Evolutionary conservation across 2,113 vertebrate genomes (phyloP).

Genomic region (Pteropus alecto): DNA sequence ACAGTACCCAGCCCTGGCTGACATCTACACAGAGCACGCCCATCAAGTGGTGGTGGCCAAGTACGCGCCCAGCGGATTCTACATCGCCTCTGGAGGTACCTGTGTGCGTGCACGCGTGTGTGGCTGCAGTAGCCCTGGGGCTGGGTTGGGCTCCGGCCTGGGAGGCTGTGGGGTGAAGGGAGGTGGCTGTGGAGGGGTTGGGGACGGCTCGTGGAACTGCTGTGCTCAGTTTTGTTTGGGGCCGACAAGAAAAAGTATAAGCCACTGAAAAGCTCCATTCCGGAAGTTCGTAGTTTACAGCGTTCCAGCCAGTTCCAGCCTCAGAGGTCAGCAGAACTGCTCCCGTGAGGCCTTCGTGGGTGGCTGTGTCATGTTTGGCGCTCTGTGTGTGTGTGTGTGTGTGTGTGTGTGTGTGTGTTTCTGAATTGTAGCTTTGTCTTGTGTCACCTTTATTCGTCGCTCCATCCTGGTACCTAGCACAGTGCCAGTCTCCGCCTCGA

Average conservation of each 20-base stretch:
- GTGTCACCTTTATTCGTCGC: neutral
- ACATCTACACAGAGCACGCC: constrained; percentile 97
- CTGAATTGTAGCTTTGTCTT: neutral
- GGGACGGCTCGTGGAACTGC: too few relatives aligned
- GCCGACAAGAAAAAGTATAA: neutral
- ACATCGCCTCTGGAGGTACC: constrained; percentile 97
- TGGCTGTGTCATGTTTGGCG: neutral
- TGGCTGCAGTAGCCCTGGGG: neutral
- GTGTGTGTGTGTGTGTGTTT: too few relatives aligned
- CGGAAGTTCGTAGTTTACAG: neutral
- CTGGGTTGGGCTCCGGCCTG: too few relatives aligned
- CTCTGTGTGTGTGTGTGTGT: too few relatives aligned
- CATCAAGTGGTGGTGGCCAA: constrained; percentile 94
- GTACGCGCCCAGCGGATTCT: constrained; percentile 96
- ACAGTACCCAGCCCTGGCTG: constrained; percentile 95
- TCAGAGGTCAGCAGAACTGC: constrained; percentile 1
- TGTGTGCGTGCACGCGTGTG: rapidly evolving
- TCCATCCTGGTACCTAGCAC: neutral
- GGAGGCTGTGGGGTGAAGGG: too few relatives aligned
- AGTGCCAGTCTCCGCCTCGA: neutral
- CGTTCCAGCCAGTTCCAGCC: neutral
- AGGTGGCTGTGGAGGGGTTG: rapidly evolving
- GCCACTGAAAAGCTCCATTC: neutral
- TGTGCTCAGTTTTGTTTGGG: neutral
- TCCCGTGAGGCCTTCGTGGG: neutral